A percentile compares a stretch with the other conserved stretches of the same genome.
These are phyloP conservation scores for Typhlomys cinereus DNA, from an alignment of 2,113 vertebrate genomes.

Conservation along the genomic window DNA sequence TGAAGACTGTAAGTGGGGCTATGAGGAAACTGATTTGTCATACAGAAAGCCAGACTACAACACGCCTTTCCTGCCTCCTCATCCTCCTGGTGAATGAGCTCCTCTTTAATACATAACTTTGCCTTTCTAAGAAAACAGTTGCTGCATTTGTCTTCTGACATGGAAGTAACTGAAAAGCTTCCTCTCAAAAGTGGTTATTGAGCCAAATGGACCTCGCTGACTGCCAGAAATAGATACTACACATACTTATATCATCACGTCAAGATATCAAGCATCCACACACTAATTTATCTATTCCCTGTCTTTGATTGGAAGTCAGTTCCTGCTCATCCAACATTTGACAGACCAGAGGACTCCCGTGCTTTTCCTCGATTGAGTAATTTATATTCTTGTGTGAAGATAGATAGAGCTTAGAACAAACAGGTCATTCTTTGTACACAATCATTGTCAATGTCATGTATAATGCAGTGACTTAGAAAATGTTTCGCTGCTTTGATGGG, in stretches of 20 bases:
- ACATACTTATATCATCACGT: background rate
- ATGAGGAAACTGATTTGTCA: background rate
- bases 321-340: background rate
- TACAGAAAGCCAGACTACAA: background rate
- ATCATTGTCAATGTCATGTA: background rate
- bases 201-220: background rate
- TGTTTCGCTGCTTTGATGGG: background rate
- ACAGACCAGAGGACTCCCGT: background rate
- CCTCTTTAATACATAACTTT: background rate
- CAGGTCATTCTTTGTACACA: background rate
- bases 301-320: conserved; percentile 42
- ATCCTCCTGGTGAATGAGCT: background rate
- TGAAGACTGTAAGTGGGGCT: background rate
- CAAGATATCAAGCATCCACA: background rate
- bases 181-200: background rate
- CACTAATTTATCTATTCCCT: conserved; percentile 36
- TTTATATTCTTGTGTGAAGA: background rate
- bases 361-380: background rate
- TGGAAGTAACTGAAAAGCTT: background rate
- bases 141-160: conserved; percentile 12
- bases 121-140: conserved; percentile 34
- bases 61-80: background rate
- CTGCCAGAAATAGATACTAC: background rate
- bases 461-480: background rate
- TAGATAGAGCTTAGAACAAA: background rate